phyloP scores from a whole-genome alignment of 2,797 vertebrate genomes.

The Australoheros facetus region DNA sequence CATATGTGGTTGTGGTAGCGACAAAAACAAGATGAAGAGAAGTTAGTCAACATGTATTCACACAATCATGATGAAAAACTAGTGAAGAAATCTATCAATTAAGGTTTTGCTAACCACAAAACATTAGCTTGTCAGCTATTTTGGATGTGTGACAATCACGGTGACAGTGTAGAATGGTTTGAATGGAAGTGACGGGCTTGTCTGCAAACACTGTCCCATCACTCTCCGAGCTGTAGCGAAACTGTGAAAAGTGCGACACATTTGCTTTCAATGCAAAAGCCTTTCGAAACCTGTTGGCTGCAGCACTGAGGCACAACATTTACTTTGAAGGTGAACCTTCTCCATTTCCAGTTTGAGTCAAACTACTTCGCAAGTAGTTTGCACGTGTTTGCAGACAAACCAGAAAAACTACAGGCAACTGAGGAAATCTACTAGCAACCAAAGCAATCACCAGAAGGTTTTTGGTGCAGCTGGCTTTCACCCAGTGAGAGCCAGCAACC shows the following conservation, averaged over 20 bases:
- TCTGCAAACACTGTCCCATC: not conserved
- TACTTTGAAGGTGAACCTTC: not conserved
- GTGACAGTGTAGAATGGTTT: not conserved
- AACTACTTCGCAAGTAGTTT: not conserved
- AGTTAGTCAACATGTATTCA: not conserved
- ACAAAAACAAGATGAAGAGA: not conserved
- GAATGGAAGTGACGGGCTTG: not conserved
- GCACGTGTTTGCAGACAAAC: not conserved
- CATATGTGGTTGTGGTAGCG: conserved; percentile 32
- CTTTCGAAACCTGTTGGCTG: not conserved
- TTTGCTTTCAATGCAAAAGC: not conserved
- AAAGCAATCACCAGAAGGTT: too few species aligned
- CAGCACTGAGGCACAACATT: not conserved
- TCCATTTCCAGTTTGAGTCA: not conserved
- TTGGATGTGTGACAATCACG: not conserved
- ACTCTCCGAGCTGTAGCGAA: not conserved
- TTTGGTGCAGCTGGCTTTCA: too few species aligned
- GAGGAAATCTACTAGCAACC: too few species aligned
- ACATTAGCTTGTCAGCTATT: not conserved
- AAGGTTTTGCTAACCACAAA: not conserved
- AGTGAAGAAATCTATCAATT: not conserved
- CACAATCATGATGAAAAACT: not conserved
- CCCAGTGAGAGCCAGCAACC: too few species aligned
- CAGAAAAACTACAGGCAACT: too few species aligned
- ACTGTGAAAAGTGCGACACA: not conserved